Evolutionary conservation across 2,888 invertebrate species (phyloP).

Genomic region (Orthosia cruda): DNA sequence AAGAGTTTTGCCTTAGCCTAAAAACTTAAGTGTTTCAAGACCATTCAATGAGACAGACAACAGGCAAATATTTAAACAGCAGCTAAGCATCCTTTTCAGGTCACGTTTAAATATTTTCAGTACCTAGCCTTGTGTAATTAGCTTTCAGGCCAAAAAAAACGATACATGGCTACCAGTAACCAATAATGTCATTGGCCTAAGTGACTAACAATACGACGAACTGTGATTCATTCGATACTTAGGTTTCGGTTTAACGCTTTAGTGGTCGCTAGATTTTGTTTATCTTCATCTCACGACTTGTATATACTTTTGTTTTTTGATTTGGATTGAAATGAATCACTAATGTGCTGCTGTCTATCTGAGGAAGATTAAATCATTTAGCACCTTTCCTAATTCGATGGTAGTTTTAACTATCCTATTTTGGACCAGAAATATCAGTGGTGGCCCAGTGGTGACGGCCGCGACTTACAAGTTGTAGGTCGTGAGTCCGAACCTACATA

Average conservation of each 20-base stretch:
- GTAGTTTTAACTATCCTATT: too few species aligned
- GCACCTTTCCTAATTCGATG: neutral
- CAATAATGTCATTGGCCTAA: constrained; percentile 35
- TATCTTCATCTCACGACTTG: constrained; percentile 27
- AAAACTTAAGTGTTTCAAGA: neutral
- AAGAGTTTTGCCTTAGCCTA: too few species aligned
- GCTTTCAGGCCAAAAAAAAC: constrained; percentile 27
- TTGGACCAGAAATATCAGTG: too few species aligned
- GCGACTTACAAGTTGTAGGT: too few species aligned
- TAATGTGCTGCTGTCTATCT: constrained; percentile 8
- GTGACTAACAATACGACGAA: constrained; percentile 39
- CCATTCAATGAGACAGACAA: neutral
- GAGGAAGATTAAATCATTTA: neutral
- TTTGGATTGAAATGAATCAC: constrained; percentile 29
- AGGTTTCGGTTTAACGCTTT: constrained; percentile 35
- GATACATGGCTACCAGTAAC: neutral
- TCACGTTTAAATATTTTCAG: neutral
- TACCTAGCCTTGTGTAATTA: neutral
- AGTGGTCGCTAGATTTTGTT: constrained; percentile 24
- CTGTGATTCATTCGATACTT: constrained; percentile 46
- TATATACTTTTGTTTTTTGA: constrained; percentile 9
- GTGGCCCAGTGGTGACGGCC: too few species aligned
- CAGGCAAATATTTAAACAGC: constrained; percentile 28
- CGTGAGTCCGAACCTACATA: too few species aligned
- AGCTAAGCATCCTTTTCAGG: neutral